A percentile compares a stretch with the other conserved stretches of the same genome.
phyloP scores from a whole-genome alignment of 1,140 invertebrate genomes.

The Euschistus heros region DNA sequence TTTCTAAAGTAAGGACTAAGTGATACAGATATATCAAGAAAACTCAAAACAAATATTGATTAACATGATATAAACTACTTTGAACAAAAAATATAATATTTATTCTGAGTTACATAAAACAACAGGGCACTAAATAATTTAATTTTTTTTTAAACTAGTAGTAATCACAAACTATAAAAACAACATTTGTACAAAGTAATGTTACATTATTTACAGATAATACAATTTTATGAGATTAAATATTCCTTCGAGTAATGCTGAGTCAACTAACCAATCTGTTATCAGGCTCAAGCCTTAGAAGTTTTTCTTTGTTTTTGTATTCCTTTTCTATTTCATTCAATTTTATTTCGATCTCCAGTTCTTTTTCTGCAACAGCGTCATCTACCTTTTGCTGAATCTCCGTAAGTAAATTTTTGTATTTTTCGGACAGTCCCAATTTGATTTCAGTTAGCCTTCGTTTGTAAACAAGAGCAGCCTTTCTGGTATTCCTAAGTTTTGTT shows the following conservation, averaged over 20 bases:
- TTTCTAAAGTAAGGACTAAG: too few species aligned
- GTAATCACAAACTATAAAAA: too few species aligned
- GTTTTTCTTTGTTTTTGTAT: slow-evolving; percentile 9
- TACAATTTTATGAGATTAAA: neutral
- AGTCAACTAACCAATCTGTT: neutral
- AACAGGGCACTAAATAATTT: too few species aligned
- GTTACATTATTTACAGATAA: slow-evolving; percentile 2
- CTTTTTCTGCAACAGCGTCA: slow-evolving; percentile 16
- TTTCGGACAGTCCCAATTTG: neutral
- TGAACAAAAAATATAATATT: too few species aligned
- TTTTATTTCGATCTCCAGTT: slow-evolving; percentile 13
- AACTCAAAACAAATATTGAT: too few species aligned
- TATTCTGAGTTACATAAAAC: too few species aligned
- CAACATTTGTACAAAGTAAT: too few species aligned
- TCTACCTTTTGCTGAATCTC: slow-evolving; percentile 4
- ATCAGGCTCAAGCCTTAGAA: neutral
- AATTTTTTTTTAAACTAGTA: too few species aligned
- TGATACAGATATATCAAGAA: too few species aligned
- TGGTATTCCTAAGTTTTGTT: neutral
- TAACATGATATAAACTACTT: too few species aligned
- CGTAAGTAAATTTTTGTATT: slow-evolving; percentile 9
- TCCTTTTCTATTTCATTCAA: slow-evolving; percentile 16
- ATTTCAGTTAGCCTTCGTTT: neutral
- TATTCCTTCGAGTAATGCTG: too few species aligned
- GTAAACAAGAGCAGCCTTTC: slow-evolving; percentile 8